Base-by-base conservation (phyloP, 2,888 invertebrate genomes). In the Portevinia maculata region DNA sequence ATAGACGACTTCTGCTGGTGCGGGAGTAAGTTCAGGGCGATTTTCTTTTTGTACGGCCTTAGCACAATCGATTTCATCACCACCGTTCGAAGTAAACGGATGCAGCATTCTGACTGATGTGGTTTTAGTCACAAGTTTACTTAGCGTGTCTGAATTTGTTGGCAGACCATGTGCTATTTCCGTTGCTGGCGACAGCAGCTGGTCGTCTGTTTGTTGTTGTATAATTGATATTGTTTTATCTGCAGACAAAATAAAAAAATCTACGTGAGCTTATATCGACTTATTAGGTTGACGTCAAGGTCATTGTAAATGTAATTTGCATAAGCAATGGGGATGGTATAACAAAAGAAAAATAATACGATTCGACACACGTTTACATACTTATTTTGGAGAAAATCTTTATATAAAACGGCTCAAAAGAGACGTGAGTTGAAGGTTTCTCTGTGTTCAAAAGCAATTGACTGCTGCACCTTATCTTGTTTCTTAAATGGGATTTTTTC, bases 21-120 rank as follows among this genome's bases (percentile, higher is more conserved):
- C 46, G 62, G 67, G 39, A 21, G 60, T 55, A 57, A 67, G 53
- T 71, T 83, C 78, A 71, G 60, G 59, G 55, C 11, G 44, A 71
- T 83, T 67, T 1, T 41, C 30, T 60, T 76, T 71, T 71, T 65
- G 71, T 8, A 39, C 53, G 13, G 30, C 65, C 21, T 39, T 17
- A 11, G 70, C 78, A 67, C 65, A 83, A 21, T 83, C 83, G 39
- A 78, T 62, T 48, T 62, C 50, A 78, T 83, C 81, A 53, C 32
- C 57, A 17, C 57, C 41, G 34, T 52, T 52, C 24, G 39, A 39
- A 21, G 24, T 41, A 53, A 55, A 46, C 67, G 55, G 44, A 71
- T 78, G 78, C 44, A 57, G 32, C 71, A 83, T 73, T 78, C 46
- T 64, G 41, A 48, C 60, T 65, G 53, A 70, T 28, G 21, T 59